Evolutionary conservation across 2,797 vertebrate species (phyloP).

Genomic region (Tapirus indicus): DNA sequence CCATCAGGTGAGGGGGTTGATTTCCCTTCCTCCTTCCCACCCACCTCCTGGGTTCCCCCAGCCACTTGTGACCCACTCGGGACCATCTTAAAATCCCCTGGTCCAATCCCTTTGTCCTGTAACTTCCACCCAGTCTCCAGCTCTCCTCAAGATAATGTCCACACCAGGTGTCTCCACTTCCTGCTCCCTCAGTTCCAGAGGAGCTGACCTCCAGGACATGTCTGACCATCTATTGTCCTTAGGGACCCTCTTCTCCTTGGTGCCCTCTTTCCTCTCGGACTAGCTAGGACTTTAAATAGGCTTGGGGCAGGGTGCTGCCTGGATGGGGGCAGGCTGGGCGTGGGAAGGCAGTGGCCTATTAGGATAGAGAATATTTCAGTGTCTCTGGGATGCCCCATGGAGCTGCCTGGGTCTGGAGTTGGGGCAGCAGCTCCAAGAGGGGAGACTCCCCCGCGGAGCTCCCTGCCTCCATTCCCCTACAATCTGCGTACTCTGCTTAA

Average conservation of each 20-base stretch:
- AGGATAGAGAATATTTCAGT: background rate
- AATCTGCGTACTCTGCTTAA: background rate
- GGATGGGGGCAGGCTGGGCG: background rate
- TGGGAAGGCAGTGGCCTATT: background rate
- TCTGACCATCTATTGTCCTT: background rate
- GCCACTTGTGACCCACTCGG: background rate
- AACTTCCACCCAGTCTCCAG: background rate
- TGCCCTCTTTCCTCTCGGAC: background rate
- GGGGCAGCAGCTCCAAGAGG: background rate
- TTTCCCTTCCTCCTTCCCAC: background rate
- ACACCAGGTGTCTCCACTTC: background rate
- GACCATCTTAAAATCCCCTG: background rate
- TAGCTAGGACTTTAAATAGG: background rate
- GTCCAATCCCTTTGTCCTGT: background rate
- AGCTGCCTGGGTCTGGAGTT: background rate
- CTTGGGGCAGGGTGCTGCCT: background rate
- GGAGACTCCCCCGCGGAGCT: background rate
- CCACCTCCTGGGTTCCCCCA: background rate
- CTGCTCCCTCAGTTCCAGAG: background rate
- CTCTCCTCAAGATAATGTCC: background rate
- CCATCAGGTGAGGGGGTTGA: background rate
- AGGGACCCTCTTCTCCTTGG: background rate
- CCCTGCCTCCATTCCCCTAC: background rate
- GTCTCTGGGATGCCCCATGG: background rate
- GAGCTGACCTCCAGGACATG: background rate